phyloP scores from a whole-genome alignment of 2,888 invertebrate species.

The Sinotaia quadrata region DNA sequence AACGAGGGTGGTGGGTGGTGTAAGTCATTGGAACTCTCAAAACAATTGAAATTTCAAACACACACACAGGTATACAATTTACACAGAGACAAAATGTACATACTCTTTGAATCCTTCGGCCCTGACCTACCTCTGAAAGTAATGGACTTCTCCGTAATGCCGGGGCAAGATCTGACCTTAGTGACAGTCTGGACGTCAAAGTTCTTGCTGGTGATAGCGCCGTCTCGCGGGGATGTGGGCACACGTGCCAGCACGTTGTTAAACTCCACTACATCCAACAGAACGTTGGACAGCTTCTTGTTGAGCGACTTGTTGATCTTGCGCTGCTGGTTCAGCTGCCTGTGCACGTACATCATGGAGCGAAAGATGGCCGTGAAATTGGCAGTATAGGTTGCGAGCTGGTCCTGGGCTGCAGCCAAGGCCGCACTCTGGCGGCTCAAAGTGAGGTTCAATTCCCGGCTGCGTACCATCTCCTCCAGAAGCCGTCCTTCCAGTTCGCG shows the following conservation, averaged over 20 bases:
- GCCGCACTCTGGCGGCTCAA: slow-evolving; percentile 52
- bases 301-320: slow-evolving; percentile 56
- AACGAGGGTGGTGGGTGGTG: too few relatives aligned
- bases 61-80: too few relatives aligned
- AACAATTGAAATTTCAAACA: too few relatives aligned
- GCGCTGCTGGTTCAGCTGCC: slow-evolving; percentile 50
- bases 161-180: slow-evolving; percentile 51
- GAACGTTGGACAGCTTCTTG: slow-evolving; percentile 65
- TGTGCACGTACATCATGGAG: slow-evolving; percentile 57
- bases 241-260: slow-evolving; percentile 58
- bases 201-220: slow-evolving; percentile 36
- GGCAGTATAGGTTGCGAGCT: slow-evolving; percentile 46
- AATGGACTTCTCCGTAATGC: slow-evolving; percentile 51
- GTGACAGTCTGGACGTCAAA: slow-evolving; percentile 59
- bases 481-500: slow-evolving; percentile 41
- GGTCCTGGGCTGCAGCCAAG: slow-evolving; percentile 49
- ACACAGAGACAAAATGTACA: neutral
- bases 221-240: slow-evolving; percentile 35
- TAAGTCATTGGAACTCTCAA: too few relatives aligned
- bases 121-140: slow-evolving; percentile 54
- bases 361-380: slow-evolving; percentile 55
- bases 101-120: neutral
- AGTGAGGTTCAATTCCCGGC: slow-evolving; percentile 53
- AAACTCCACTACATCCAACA: slow-evolving; percentile 67
- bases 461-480: slow-evolving; percentile 56